Percentiles rank a stretch among this genome's conserved stretches.
Conservation (phyloP, 2,888 invertebrate species). For the Hermodice carunculata region DNA sequence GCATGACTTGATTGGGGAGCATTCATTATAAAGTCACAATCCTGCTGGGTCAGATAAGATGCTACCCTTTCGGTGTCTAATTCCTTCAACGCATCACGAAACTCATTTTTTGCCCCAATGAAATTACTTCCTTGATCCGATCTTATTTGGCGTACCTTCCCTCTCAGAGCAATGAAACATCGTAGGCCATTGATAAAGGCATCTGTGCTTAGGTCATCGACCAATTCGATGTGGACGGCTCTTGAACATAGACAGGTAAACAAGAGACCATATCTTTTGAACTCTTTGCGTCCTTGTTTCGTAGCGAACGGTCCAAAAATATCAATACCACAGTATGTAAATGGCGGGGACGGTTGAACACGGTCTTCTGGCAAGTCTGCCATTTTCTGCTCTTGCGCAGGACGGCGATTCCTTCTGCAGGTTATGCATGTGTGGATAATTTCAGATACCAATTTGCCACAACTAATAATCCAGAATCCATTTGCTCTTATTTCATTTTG, state of each 20-base stretch:
- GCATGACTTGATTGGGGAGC: background rate
- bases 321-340: constrained; percentile 12
- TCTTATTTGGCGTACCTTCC: constrained; percentile 4
- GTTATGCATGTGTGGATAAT: constrained; percentile 48
- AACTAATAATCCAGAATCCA: constrained; percentile 31
- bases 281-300: constrained; percentile 17
- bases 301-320: constrained; percentile 15
- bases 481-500: constrained; percentile 33
- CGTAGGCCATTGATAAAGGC: constrained; percentile 20
- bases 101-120: constrained; percentile 14
- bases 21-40: background rate
- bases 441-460: constrained; percentile 41
- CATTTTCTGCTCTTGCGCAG: constrained; percentile 52
- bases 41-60: background rate
- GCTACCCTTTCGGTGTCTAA: background rate
- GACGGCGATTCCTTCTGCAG: constrained; percentile 51
- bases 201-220: constrained; percentile 17
- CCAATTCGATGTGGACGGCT: constrained; percentile 24
- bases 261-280: constrained; percentile 26
- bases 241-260: constrained; percentile 16
- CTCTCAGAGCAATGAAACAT: constrained; percentile 12
- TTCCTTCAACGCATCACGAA: background rate
- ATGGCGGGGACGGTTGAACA: constrained; percentile 11
- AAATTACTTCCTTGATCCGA: constrained; percentile 24
- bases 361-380: constrained; percentile 18